Evolutionary conservation across 2,797 vertebrate species (phyloP).

Genomic region (Chelmon rostratus): DNA sequence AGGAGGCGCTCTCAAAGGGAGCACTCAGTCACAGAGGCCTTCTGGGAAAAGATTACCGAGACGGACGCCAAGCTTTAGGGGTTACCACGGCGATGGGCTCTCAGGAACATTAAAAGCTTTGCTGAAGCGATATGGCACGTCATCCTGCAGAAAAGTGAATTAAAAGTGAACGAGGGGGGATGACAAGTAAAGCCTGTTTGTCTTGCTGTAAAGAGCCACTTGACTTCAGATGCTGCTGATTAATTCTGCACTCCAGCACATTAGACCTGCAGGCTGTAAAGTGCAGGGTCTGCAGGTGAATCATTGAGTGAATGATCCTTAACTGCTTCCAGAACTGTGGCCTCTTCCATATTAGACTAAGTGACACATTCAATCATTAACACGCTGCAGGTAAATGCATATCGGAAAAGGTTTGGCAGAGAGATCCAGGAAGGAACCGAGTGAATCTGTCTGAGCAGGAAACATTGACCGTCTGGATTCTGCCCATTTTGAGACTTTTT

Average conservation of each 20-base stretch:
- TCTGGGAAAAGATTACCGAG: conserved; percentile 38
- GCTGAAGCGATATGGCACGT: conserved; percentile 7
- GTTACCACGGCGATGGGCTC: conserved; percentile 43
- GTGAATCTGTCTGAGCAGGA: background rate
- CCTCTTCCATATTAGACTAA: background rate
- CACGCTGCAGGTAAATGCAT: background rate
- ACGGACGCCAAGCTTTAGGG: conserved; percentile 6
- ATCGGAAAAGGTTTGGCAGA: background rate
- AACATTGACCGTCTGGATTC: background rate
- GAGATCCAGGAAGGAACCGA: background rate
- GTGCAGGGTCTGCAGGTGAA: background rate
- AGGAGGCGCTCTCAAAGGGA: conserved; percentile 28
- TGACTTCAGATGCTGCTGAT: conserved; percentile 1
- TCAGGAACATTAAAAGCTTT: conserved; percentile 48
- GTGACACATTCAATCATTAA: conserved; percentile 34
- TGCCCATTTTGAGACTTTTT: background rate
- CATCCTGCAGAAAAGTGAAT: conserved; percentile 20
- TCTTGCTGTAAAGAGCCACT: conserved; percentile 36
- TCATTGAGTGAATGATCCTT: background rate
- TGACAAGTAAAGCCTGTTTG: conserved; percentile 3
- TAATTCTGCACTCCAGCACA: background rate
- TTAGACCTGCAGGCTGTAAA: conserved; percentile 4
- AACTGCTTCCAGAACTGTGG: conserved; percentile 5
- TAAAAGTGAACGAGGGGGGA: background rate
- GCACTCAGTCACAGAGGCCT: conserved; percentile 20